phyloP scores from a whole-genome alignment of 2,113 vertebrate genomes.

The Synodontis membranacea region DNA sequence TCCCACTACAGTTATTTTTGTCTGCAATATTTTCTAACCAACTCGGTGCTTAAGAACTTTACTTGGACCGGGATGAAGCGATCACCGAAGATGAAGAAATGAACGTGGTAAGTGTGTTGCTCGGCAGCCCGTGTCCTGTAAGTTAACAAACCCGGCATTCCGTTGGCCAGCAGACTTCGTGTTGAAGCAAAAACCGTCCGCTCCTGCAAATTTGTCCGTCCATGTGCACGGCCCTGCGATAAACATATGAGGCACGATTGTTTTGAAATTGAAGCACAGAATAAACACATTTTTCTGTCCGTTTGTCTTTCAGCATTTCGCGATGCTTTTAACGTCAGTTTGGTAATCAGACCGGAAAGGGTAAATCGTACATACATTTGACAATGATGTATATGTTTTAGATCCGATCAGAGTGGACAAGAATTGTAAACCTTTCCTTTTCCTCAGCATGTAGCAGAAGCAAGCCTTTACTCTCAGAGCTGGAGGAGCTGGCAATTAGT shows the following conservation, averaged over 20 bases:
- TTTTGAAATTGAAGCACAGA: not conserved
- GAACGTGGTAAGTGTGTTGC: not conserved
- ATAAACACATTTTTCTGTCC: not conserved
- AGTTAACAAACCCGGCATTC: not conserved
- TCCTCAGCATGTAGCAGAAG: conserved; percentile 3
- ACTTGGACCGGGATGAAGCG: not conserved
- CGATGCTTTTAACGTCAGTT: too few relatives aligned
- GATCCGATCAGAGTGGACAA: conserved; percentile 18
- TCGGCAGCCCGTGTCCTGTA: not conserved
- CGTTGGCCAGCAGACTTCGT: not conserved
- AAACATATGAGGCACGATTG: not conserved
- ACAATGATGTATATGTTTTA: not conserved
- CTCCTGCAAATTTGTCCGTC: not conserved
- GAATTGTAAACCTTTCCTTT: not conserved
- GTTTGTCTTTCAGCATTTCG: not conserved
- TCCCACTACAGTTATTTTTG: not conserved
- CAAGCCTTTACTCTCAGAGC: conserved; percentile 3
- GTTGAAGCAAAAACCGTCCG: not conserved
- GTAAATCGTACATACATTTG: not conserved
- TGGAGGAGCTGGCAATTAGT: conserved; percentile 25
- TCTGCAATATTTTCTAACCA: not conserved
- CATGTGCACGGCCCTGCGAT: not conserved
- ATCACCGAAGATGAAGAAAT: too few relatives aligned
- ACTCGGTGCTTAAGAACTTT: too few relatives aligned
- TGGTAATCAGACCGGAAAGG: not conserved